phyloP scores from a whole-genome alignment of 2,113 vertebrate genomes.

The Tauraco erythrolophus region DNA sequence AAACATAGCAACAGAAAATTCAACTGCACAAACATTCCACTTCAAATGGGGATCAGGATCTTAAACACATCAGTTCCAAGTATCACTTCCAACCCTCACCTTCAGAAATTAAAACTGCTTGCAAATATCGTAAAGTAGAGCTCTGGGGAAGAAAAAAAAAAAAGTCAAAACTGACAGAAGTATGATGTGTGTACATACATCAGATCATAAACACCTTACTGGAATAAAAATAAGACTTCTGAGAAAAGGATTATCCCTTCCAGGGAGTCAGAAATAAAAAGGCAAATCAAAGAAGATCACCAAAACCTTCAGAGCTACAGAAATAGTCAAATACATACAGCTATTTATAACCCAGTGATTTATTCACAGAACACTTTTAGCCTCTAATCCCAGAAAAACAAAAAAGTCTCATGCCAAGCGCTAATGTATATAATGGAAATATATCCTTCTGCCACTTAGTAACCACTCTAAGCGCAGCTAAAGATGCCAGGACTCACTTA shows the following conservation, averaged over 20 bases:
- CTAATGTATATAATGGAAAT: neutral
- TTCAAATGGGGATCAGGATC: neutral
- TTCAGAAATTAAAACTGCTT: neutral
- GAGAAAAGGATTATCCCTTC: conserved; percentile 10
- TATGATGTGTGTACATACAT: rapidly evolving
- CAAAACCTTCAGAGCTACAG: neutral
- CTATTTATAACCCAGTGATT: conserved; percentile 23
- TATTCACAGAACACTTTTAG: neutral
- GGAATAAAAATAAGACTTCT: conserved; percentile 21
- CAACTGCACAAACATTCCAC: neutral
- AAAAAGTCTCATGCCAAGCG: neutral
- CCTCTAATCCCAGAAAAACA: neutral
- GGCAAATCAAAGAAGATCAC: conserved; percentile 12
- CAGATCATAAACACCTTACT: neutral
- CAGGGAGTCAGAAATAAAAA: neutral
- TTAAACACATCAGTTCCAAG: neutral
- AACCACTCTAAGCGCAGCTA: neutral
- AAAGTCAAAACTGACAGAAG: neutral
- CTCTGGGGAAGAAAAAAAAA: neutral
- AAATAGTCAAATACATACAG: neutral
- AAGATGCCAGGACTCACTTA: neutral
- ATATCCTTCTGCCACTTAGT: neutral
- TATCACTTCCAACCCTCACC: neutral
- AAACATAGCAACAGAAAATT: conserved; percentile 54
- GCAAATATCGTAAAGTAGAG: neutral